Evolutionary conservation across 2,113 vertebrate species (phyloP).

Genomic region (Mastomys natalensis): DNA sequence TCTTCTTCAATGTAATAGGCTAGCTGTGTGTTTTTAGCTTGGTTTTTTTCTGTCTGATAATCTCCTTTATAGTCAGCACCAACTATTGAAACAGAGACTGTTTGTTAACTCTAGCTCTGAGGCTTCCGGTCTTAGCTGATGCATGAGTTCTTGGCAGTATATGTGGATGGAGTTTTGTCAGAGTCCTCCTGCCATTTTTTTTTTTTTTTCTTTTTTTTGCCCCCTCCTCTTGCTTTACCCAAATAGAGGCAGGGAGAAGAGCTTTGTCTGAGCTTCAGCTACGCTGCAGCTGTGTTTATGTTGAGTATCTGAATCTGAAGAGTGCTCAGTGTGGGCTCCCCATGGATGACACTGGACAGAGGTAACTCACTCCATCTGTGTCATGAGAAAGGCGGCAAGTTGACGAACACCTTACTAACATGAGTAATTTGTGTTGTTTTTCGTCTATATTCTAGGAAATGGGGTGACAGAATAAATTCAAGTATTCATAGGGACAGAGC

Average conservation of each 20-base stretch:
- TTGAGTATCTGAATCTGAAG: conserved; percentile 14
- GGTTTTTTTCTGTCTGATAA: background rate
- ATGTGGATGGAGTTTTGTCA: background rate
- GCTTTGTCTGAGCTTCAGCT: conserved; percentile 55
- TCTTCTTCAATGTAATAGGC: background rate
- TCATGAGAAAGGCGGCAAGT: background rate
- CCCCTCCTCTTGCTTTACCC: conserved; percentile 24
- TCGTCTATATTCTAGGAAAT: background rate
- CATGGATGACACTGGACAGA: background rate
- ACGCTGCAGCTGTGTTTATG: background rate
- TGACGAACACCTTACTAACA: background rate
- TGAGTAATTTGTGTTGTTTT: background rate
- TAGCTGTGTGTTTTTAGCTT: background rate
- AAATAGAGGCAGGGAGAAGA: background rate
- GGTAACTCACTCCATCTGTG: background rate
- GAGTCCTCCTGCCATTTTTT: background rate
- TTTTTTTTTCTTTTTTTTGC: background rate
- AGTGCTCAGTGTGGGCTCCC: background rate
- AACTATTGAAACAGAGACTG: background rate
- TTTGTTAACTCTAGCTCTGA: conserved; percentile 31
- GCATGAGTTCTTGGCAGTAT: background rate
- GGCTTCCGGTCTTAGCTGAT: background rate
- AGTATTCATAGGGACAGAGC: background rate
- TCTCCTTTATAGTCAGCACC: background rate
- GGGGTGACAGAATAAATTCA: background rate